Conservation (phyloP, 2,797 vertebrate genomes). For the Perodicticus potto region DNA sequence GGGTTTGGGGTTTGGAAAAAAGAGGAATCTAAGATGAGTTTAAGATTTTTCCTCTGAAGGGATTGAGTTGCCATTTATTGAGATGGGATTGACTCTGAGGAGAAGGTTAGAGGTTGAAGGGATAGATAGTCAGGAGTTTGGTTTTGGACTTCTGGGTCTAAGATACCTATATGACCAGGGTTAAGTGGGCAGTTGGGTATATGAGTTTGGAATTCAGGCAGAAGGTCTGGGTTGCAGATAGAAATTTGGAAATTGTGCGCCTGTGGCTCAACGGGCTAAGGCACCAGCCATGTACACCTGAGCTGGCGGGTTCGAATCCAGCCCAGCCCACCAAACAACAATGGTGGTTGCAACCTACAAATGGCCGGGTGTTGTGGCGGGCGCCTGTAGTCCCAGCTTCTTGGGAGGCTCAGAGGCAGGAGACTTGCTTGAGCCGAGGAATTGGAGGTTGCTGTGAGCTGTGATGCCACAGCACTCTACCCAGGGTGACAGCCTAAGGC, state of each 20-base stretch:
- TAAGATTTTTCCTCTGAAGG: neutral
- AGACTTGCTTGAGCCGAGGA: no score
- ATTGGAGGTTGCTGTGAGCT: no score
- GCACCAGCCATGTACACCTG: no score
- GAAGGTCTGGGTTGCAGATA: slow-evolving; percentile 20
- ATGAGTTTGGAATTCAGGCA: slow-evolving; percentile 43
- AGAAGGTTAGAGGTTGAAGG: neutral
- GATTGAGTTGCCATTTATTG: neutral
- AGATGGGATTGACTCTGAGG: slow-evolving; percentile 24
- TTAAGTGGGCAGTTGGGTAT: neutral
- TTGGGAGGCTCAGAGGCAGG: no score
- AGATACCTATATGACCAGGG: slow-evolving; percentile 41
- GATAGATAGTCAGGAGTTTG: slow-evolving; percentile 10
- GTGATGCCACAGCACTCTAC: no score
- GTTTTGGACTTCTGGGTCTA: slow-evolving; percentile 41
- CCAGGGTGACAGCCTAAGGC: no score
- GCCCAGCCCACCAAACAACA: no score
- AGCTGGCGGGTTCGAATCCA: no score
- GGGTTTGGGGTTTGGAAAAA: neutral
- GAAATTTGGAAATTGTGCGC: neutral
- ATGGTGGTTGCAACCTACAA: no score
- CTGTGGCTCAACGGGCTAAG: no score
- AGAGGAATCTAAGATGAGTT: neutral
- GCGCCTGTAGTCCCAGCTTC: no score
- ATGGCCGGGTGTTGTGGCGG: no score